These are phyloP conservation scores for Amphibalanus amphitrite DNA, from an alignment of 1,140 invertebrate species.

Conservation along the genomic window DNA sequence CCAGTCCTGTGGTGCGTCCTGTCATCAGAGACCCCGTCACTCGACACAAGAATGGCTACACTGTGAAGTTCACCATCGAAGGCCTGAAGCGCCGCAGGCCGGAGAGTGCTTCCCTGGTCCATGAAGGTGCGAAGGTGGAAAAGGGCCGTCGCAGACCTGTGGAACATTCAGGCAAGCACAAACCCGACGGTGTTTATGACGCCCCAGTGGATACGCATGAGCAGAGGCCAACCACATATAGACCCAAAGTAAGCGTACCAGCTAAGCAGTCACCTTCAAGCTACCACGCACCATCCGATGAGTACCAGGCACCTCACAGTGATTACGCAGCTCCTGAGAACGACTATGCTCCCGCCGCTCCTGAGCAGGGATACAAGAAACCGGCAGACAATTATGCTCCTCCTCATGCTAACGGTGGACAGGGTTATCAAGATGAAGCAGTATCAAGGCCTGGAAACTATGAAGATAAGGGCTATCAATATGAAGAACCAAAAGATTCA, in stretches of 20 bases:
- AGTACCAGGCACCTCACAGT: background rate
- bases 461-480: too few species aligned
- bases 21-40: background rate
- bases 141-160: background rate
- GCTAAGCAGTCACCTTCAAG: background rate
- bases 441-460: too few species aligned
- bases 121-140: background rate
- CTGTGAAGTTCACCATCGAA: background rate
- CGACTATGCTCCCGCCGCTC: background rate
- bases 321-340: background rate
- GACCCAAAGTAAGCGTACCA: background rate
- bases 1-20: background rate
- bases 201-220: background rate
- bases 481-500: too few species aligned
- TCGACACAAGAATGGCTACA: background rate
- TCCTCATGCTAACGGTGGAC: too few species aligned
- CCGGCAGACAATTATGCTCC: too few species aligned
- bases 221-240: background rate
- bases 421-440: too few species aligned
- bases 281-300: background rate
- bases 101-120: background rate
- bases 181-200: background rate
- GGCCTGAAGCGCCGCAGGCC: background rate
- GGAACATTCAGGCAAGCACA: background rate
- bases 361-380: too few species aligned